A percentile compares a stretch with the other conserved stretches of the same genome.
These are phyloP conservation scores for Halcyon senegalensis DNA, from an alignment of 2,113 vertebrate species.

Conservation along the genomic window DNA sequence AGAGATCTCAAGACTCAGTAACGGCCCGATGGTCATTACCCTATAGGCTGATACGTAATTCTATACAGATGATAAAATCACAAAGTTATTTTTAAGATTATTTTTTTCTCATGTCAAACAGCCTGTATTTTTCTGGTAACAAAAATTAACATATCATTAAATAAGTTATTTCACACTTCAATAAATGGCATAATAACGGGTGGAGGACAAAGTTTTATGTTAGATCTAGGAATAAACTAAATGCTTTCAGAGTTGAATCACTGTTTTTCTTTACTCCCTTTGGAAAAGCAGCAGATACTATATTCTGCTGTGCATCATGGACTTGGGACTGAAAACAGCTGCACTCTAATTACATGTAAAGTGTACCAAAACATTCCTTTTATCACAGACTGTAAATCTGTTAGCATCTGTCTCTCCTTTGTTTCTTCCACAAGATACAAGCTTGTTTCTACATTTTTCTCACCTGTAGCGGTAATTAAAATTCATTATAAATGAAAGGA, in stretches of 20 bases:
- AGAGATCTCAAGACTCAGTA: not conserved
- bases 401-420: constrained; percentile 85
- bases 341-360: constrained; percentile 91
- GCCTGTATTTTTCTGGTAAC: constrained; percentile 15
- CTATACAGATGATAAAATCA: not conserved
- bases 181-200: constrained; percentile 25
- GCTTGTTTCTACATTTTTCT: constrained; percentile 90
- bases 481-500: constrained; percentile 89
- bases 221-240: constrained; percentile 68
- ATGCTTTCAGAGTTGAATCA: constrained; percentile 81
- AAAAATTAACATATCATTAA: constrained; percentile 42
- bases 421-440: constrained; percentile 88
- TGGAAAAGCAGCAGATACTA: constrained; percentile 78
- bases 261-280: constrained; percentile 83
- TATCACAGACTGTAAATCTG: constrained; percentile 88
- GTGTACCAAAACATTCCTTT: constrained; percentile 87
- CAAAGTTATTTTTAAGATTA: not conserved
- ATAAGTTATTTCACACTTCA: constrained; percentile 9
- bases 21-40: not conserved
- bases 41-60: not conserved
- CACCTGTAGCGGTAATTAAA: constrained; percentile 89
- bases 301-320: constrained; percentile 77
- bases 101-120: not conserved
- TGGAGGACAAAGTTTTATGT: constrained; percentile 60
- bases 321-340: constrained; percentile 85